Conservation (phyloP, 2,888 invertebrate genomes). For the Drosophila rellima region DNA sequence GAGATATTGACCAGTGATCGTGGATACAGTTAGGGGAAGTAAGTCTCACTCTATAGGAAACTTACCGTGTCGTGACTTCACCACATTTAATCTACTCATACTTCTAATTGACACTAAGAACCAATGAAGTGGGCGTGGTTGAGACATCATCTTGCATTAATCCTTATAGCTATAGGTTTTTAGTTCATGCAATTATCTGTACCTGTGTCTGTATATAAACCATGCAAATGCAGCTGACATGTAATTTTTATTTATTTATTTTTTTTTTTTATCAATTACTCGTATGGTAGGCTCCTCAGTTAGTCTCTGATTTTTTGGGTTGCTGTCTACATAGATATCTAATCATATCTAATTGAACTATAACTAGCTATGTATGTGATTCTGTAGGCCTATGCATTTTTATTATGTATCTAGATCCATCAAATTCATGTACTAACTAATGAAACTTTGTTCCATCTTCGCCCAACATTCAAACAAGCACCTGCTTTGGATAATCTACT, state of each 20-base stretch:
- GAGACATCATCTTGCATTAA: constrained; percentile 15
- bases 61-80: constrained; percentile 5
- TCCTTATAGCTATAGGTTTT: constrained; percentile 10
- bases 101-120: constrained; percentile 57
- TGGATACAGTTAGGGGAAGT: constrained; percentile 1
- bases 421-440: constrained; percentile 46
- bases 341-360: constrained; percentile 36
- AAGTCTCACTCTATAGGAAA: constrained; percentile 8
- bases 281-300: constrained; percentile 20
- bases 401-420: constrained; percentile 19
- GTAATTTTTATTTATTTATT: not conserved
- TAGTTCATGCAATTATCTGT: constrained; percentile 28
- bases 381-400: constrained; percentile 5
- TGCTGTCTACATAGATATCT: constrained; percentile 8
- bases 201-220: constrained; percentile 17
- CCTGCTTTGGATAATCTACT: constrained; percentile 5
- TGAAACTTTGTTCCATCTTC: constrained; percentile 51
- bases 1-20: not conserved
- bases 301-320: constrained; percentile 16
- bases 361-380: constrained; percentile 43
- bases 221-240: constrained; percentile 2
- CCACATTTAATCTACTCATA: constrained; percentile 35
- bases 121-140: constrained; percentile 40
- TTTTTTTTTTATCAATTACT: constrained; percentile 4
- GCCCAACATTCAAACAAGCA: constrained; percentile 25